Percentiles rank a stretch among this genome's conserved stretches.
These are phyloP conservation scores for Hipparchia sbordonii DNA, from an alignment of 2,888 invertebrate genomes.

Conservation along the genomic window DNA sequence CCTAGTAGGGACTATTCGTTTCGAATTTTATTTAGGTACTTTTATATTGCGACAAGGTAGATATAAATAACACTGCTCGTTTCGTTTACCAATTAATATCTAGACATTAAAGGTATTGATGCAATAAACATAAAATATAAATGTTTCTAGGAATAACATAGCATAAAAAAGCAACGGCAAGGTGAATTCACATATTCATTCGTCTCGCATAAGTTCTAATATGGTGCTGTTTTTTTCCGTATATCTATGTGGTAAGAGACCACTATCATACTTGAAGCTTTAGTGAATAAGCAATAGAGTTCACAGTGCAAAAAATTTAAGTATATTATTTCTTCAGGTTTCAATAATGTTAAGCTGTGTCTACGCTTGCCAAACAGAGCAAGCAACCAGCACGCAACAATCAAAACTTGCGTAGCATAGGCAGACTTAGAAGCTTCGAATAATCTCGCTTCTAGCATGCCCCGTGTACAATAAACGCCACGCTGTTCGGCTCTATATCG, in stretches of 20 bases:
- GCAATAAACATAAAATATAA: constrained; percentile 10
- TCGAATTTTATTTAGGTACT: too few species aligned
- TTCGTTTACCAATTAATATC: constrained; percentile 1
- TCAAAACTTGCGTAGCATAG: too few species aligned
- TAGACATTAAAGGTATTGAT: constrained; percentile 8
- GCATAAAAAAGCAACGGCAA: constrained; percentile 30
- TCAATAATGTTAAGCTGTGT: constrained; percentile 28
- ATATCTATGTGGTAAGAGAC: constrained; percentile 20
- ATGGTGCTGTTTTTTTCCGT: constrained; percentile 36
- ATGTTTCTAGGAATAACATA: constrained; percentile 15
- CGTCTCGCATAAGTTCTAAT: constrained; percentile 34
- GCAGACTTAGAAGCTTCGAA: too few species aligned
- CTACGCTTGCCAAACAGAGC: too few species aligned
- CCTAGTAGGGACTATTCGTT: too few species aligned
- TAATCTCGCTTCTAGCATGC: too few species aligned
- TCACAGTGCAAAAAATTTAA: constrained; percentile 21
- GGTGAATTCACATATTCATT: constrained; percentile 35
- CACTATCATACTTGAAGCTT: constrained; percentile 14
- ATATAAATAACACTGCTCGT: background rate
- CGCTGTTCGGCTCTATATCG: too few species aligned
- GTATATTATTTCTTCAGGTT: constrained; percentile 29
- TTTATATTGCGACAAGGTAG: too few species aligned
- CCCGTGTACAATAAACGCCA: too few species aligned
- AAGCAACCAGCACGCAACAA: too few species aligned
- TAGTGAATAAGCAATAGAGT: constrained; percentile 13